These are phyloP conservation scores for Cottus gobio DNA, from an alignment of 2,113 vertebrate species.

Conservation along the genomic window DNA sequence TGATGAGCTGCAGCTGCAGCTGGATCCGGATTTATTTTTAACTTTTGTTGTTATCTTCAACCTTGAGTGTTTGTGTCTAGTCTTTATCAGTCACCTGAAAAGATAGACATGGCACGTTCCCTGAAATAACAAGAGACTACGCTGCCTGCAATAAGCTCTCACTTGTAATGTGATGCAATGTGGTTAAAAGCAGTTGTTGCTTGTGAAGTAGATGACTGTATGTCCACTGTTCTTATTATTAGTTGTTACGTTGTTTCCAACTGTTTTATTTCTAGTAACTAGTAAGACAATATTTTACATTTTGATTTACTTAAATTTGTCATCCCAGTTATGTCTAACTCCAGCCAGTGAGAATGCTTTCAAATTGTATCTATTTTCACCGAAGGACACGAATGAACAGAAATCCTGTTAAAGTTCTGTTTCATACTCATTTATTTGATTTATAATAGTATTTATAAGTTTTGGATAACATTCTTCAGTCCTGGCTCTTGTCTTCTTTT, in stretches of 20 bases:
- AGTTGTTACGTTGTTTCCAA: not conserved
- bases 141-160: not conserved
- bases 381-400: not conserved
- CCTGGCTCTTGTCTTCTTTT: not conserved
- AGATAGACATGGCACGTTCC: not conserved
- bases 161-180: not conserved
- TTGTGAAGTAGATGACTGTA: not conserved
- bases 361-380: not conserved
- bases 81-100: slow-evolving; percentile 12
- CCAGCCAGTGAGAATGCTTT: not conserved
- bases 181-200: not conserved
- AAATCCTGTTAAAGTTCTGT: not conserved
- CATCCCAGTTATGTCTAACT: not conserved
- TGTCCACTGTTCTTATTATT: not conserved
- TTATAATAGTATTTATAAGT: not conserved
- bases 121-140: not conserved
- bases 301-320: not conserved
- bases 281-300: not conserved
- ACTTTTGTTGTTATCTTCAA: not conserved
- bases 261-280: not conserved
- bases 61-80: not conserved
- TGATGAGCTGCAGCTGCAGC: slow-evolving; percentile 14
- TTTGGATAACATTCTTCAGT: not conserved
- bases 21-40: slow-evolving; percentile 35
- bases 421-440: not conserved